Evolutionary conservation across 2,113 vertebrate genomes (phyloP).

Genomic region (Phaethornis superciliosus): DNA sequence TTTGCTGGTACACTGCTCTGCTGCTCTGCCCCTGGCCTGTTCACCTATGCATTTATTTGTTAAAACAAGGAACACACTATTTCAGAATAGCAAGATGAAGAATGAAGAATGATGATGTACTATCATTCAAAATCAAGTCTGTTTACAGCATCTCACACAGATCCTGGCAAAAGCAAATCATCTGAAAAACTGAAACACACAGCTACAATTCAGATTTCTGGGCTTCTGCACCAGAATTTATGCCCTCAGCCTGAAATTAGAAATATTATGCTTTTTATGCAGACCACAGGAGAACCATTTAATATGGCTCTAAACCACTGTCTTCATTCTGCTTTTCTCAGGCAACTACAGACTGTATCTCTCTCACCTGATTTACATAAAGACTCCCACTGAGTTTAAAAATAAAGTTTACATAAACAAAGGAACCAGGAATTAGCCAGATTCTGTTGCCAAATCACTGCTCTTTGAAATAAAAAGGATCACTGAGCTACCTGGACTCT

Average conservation of each 20-base stretch:
- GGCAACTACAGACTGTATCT: not conserved
- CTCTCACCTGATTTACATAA: not conserved
- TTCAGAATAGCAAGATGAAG: not conserved
- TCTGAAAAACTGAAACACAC: not conserved
- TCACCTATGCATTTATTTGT: rapidly evolving
- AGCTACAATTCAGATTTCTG: rapidly evolving
- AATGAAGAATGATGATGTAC: rapidly evolving
- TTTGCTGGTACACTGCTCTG: not conserved
- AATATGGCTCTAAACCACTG: not conserved
- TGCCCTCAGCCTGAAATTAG: not conserved
- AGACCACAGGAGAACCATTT: not conserved
- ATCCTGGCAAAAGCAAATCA: not conserved
- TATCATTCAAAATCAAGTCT: rapidly evolving
- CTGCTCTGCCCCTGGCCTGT: rapidly evolving
- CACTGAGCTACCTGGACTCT: not conserved
- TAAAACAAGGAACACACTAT: no score
- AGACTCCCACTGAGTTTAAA: not conserved
- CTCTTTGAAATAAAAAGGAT: not conserved
- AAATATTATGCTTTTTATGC: not conserved
- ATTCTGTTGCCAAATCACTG: not conserved
- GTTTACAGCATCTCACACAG: rapidly evolving
- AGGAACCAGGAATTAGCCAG: not conserved
- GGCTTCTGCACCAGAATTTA: not conserved
- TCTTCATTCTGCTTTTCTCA: not conserved
- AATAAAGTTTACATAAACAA: not conserved